A percentile compares a stretch with the other conserved stretches of the same genome.
These are phyloP conservation scores for Darevskia mixta DNA, from an alignment of 2,797 vertebrate species.

Conservation along the genomic window DNA sequence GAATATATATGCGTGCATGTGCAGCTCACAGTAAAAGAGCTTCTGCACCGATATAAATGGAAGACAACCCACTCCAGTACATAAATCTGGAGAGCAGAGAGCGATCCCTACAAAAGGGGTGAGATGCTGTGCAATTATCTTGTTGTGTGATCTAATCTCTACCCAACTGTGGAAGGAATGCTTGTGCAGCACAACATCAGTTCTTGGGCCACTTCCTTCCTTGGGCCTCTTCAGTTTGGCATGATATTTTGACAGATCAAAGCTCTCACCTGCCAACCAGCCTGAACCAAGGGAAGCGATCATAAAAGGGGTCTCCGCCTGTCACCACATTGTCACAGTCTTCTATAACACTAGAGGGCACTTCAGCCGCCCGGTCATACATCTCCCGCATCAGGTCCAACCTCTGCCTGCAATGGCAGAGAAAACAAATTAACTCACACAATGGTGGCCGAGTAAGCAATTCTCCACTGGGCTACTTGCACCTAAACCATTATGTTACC, in stretches of 20 bases:
- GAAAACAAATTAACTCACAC: fast-evolving
- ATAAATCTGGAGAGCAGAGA: neutral
- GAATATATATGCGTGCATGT: neutral
- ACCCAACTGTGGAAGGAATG: fast-evolving
- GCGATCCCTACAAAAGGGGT: neutral
- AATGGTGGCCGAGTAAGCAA: neutral
- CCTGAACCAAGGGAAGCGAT: conserved; percentile 98
- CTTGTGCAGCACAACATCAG: fast-evolving
- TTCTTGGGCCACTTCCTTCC: fast-evolving
- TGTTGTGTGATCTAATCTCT: neutral
- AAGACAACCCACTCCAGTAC: neutral
- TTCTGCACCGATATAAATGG: neutral
- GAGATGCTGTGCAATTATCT: neutral
- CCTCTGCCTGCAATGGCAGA: conserved; percentile 85
- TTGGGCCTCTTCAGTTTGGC: neutral
- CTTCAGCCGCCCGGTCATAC: conserved; percentile 96
- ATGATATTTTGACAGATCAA: neutral
- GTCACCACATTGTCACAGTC: conserved; percentile 93
- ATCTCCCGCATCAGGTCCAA: conserved; percentile 97
- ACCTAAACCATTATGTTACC: neutral
- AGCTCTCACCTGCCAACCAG: conserved; percentile 95
- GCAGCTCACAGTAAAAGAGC: fast-evolving
- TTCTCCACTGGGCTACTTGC: neutral
- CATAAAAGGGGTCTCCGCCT: conserved; percentile 96
- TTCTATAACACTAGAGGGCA: conserved; percentile 88